Evolutionary conservation across 2,888 invertebrate species (phyloP).

Genomic region (Rhagium mordax): DNA sequence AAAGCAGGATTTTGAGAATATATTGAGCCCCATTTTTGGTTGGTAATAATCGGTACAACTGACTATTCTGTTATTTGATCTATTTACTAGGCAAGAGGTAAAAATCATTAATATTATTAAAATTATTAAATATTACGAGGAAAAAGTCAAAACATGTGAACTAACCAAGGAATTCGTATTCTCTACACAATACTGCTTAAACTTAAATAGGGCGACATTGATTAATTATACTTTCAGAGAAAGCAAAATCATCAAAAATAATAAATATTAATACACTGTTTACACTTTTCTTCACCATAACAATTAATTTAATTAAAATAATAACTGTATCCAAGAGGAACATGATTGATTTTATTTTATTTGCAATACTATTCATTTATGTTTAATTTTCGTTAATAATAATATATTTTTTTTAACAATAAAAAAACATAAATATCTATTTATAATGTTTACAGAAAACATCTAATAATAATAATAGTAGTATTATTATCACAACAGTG

Average conservation of each 20-base stretch:
- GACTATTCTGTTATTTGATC: no score
- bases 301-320: neutral
- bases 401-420: neutral
- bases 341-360: neutral
- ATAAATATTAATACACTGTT: neutral
- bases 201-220: neutral
- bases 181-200: neutral
- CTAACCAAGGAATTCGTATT: no score
- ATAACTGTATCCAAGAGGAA: neutral
- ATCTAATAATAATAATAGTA: no score
- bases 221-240: neutral
- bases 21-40: no score
- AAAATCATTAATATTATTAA: no score
- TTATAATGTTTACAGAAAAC: neutral
- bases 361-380: neutral
- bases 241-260: neutral
- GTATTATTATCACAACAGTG: no score
- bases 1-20: no score
- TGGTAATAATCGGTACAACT: no score
- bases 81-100: no score
- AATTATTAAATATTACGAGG: no score
- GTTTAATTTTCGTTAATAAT: neutral
- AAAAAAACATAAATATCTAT: neutral
- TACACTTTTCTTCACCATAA: neutral
- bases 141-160: no score